phyloP scores from a whole-genome alignment of 1,140 invertebrate genomes.

The Temnothorax longispinosus region DNA sequence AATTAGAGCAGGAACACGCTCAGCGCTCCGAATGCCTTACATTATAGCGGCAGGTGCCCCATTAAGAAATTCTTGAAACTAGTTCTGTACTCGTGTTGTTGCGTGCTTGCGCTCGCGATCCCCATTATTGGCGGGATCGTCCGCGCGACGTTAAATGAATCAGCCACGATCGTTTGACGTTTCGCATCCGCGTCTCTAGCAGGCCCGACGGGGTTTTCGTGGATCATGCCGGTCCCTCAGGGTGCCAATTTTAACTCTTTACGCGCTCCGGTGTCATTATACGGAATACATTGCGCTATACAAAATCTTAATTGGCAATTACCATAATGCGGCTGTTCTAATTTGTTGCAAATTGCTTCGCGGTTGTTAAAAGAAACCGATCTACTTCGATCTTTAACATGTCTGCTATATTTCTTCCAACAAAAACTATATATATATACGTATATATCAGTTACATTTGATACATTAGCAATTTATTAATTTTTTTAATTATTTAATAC shows the following conservation, averaged over 20 bases:
- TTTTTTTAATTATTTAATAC: neutral
- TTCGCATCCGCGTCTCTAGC: slow-evolving; percentile 20
- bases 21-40: slow-evolving; percentile 32
- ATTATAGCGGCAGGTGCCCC: slow-evolving; percentile 63
- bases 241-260: slow-evolving; percentile 47
- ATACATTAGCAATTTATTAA: neutral
- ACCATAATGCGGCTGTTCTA: slow-evolving; percentile 38
- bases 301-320: slow-evolving; percentile 53
- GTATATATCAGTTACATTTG: neutral
- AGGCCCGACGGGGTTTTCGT: slow-evolving; percentile 13
- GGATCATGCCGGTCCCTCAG: neutral
- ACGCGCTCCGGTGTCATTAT: slow-evolving; percentile 36
- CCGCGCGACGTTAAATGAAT: slow-evolving; percentile 62
- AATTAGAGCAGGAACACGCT: slow-evolving; percentile 46
- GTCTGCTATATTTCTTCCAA: neutral
- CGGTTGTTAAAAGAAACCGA: neutral
- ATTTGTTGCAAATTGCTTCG: slow-evolving; percentile 47
- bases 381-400: slow-evolving; percentile 19
- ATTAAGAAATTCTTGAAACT: slow-evolving; percentile 62
- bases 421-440: neutral
- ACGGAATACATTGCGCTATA: slow-evolving; percentile 20
- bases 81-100: slow-evolving; percentile 59
- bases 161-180: slow-evolving; percentile 48
- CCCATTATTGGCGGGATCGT: slow-evolving; percentile 65
- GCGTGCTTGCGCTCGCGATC: slow-evolving; percentile 62